Percentiles rank a stretch among this genome's conserved stretches.
phyloP scores from a whole-genome alignment of 2,888 invertebrate species.

The Salticus scenicus region DNA sequence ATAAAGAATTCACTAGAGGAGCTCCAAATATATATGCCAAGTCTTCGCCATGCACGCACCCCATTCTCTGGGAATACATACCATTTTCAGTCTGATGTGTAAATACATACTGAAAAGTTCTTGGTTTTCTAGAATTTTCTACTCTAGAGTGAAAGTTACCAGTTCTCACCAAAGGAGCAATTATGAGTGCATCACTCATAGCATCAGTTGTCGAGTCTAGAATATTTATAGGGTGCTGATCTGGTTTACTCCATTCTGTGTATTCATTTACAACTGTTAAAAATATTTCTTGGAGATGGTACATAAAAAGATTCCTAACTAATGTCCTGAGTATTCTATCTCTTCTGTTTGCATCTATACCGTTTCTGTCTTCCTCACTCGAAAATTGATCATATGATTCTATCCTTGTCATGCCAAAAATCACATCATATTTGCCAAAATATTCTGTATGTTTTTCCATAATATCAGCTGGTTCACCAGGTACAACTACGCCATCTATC shows the following conservation, averaged over 20 bases:
- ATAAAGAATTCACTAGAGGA: conserved; percentile 78
- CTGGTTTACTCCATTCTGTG: conserved; percentile 93
- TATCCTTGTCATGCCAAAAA: conserved; percentile 78
- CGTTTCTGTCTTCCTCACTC: conserved; percentile 88
- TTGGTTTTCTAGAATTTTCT: conserved; percentile 75
- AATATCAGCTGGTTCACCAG: conserved; percentile 78
- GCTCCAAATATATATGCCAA: conserved; percentile 85
- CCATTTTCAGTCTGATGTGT: conserved; percentile 74
- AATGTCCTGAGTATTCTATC: conserved; percentile 82
- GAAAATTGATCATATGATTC: conserved; percentile 92
- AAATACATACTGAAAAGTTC: conserved; percentile 75
- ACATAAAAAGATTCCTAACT: conserved; percentile 74
- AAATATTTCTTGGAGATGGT: conserved; percentile 69
- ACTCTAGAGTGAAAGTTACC: conserved; percentile 87
- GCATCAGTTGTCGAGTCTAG: conserved; percentile 86
- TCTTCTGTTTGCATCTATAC: conserved; percentile 91
- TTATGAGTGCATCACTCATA: conserved; percentile 91
- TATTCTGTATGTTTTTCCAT: conserved; percentile 69
- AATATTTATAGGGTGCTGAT: conserved; percentile 76
- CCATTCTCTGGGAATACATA: conserved; percentile 80
- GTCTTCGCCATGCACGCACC: conserved; percentile 86
- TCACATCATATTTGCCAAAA: conserved; percentile 75
- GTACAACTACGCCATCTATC: conserved; percentile 94
- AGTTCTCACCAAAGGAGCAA: conserved; percentile 91
- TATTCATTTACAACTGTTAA: conserved; percentile 89